Percentiles rank a stretch among this genome's conserved stretches.
phyloP scores from a whole-genome alignment of 2,888 invertebrate species.

The Lissonota sp. region DNA sequence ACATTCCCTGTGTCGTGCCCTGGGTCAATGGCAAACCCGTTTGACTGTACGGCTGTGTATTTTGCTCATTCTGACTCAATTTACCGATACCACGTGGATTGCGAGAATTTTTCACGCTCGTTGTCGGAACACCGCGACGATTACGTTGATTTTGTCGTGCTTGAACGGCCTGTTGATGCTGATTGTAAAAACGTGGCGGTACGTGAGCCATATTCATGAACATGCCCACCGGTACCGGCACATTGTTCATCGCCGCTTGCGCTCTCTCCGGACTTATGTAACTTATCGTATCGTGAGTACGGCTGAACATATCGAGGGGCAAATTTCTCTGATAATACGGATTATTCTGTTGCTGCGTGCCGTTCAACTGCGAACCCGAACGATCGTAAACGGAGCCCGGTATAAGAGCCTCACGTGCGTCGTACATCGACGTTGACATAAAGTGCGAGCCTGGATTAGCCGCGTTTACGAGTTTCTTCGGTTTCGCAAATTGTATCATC shows the following conservation, averaged over 20 bases:
- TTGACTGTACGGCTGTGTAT: slow-evolving; percentile 89
- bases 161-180: slow-evolving; percentile 89
- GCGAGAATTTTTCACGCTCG: slow-evolving; percentile 75
- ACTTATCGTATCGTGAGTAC: slow-evolving; percentile 95
- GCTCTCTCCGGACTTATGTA: slow-evolving; percentile 95
- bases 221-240: slow-evolving; percentile 97
- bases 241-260: slow-evolving; percentile 90
- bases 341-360: slow-evolving; percentile 77
- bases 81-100: slow-evolving; percentile 77
- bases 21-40: slow-evolving; percentile 84
- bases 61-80: slow-evolving; percentile 88
- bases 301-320: slow-evolving; percentile 87
- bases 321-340: slow-evolving; percentile 83
- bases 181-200: slow-evolving; percentile 91
- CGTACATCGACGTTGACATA: slow-evolving; percentile 98
- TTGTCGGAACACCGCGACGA: slow-evolving; percentile 71
- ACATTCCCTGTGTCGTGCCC: slow-evolving; percentile 87
- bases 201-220: slow-evolving; percentile 95
- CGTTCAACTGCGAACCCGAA: slow-evolving; percentile 84
- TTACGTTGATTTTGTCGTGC: slow-evolving; percentile 84
- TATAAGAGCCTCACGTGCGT: slow-evolving; percentile 97
- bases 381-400: slow-evolving; percentile 97
- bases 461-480: slow-evolving; percentile 96
- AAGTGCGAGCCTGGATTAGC: slow-evolving; percentile 98
- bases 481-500: slow-evolving; percentile 98